These are phyloP conservation scores for Strix uralensis DNA, from an alignment of 2,113 vertebrate genomes.

Conservation along the genomic window DNA sequence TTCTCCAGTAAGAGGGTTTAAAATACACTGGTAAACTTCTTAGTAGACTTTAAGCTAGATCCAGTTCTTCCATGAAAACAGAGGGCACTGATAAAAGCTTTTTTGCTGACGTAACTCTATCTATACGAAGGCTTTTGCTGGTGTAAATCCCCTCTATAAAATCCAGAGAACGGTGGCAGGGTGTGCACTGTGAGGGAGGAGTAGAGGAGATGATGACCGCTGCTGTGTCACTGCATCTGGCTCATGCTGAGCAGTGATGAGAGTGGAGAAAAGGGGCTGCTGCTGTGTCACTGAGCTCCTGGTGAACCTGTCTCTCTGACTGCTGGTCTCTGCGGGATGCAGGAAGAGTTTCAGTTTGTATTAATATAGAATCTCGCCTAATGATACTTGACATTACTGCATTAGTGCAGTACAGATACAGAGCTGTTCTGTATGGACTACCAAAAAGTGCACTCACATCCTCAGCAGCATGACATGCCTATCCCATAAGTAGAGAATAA, in stretches of 20 bases:
- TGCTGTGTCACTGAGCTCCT: neutral
- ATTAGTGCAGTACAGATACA: too few species aligned
- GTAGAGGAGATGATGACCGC: neutral
- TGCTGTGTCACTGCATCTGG: neutral
- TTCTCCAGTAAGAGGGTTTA: neutral
- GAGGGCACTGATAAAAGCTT: neutral
- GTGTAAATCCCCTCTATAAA: neutral
- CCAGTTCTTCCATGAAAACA: neutral
- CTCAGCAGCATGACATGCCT: neutral
- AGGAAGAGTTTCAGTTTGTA: neutral
- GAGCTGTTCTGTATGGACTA: neutral
- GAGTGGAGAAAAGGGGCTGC: neutral
- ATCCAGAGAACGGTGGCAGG: neutral
- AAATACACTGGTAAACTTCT: neutral
- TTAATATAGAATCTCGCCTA: neutral
- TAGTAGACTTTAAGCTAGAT: neutral
- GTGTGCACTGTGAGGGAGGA: neutral
- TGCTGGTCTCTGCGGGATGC: neutral
- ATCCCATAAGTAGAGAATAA: neutral
- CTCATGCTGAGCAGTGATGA: neutral
- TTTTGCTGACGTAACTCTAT: neutral
- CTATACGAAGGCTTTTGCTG: neutral
- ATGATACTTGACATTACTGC: neutral
- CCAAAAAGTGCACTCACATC: neutral
- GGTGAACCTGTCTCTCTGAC: neutral